Conservation (phyloP, 2,797 vertebrate genomes). For the Euthynnus affinis region DNA sequence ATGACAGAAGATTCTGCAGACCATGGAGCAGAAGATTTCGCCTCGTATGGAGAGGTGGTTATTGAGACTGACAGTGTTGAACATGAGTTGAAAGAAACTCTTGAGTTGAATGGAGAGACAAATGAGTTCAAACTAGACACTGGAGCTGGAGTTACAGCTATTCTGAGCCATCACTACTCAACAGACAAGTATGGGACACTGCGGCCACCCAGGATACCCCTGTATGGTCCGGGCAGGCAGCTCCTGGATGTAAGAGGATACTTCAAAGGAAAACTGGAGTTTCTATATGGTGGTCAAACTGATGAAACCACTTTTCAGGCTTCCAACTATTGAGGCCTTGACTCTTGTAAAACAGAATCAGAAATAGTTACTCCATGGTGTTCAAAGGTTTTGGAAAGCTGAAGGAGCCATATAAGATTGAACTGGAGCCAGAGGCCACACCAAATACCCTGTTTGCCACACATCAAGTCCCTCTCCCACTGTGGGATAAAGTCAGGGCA, state of each 20-base stretch:
- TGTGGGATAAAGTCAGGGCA: slow-evolving; percentile 11
- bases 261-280: neutral
- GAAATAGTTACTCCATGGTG: neutral
- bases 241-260: neutral
- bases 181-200: neutral
- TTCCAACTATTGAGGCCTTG: neutral
- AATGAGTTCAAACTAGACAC: too few species aligned
- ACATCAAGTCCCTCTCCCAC: slow-evolving; percentile 7
- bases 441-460: slow-evolving; percentile 21
- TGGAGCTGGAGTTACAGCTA: too few species aligned
- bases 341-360: neutral
- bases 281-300: neutral
- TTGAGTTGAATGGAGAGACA: too few species aligned
- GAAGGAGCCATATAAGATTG: neutral
- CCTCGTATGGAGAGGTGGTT: too few species aligned
- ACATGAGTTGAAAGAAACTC: too few species aligned
- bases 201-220: neutral
- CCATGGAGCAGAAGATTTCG: too few species aligned
- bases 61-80: too few species aligned
- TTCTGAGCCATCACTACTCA: too few species aligned
- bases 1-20: too few species aligned
- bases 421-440: slow-evolving; percentile 3
- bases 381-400: neutral
- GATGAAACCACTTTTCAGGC: neutral
- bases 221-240: neutral